A percentile compares a stretch with the other conserved stretches of the same genome.
Evolutionary conservation across 2,113 vertebrate genomes (phyloP).

Genomic region (Ceuthmochares aereus): DNA sequence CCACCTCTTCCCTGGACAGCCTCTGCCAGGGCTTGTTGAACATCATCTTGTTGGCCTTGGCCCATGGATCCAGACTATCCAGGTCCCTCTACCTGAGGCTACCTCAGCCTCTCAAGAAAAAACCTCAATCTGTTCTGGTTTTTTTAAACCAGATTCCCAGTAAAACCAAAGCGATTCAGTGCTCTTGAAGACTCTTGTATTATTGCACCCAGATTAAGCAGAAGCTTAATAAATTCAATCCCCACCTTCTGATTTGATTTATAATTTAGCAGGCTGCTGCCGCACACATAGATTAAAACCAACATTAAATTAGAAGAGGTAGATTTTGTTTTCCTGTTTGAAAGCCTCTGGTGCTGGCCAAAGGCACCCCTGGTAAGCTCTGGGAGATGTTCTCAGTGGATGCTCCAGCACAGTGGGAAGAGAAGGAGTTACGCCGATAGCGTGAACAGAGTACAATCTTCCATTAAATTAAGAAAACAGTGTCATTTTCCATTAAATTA

Average conservation of each 20-base stretch:
- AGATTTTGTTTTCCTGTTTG: neutral
- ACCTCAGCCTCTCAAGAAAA: rapidly evolving
- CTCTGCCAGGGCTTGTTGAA: too few species aligned
- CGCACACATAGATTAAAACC: neutral
- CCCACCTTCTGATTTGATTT: constrained; percentile 10
- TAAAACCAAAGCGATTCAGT: neutral
- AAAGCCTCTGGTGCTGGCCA: neutral
- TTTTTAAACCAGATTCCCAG: neutral
- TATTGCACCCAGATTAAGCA: neutral
- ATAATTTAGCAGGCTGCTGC: neutral
- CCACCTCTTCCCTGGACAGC: too few species aligned
- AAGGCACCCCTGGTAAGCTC: neutral
- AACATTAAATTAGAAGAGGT: neutral
- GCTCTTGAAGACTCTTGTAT: neutral
- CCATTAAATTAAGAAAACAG: neutral
- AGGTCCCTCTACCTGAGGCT: neutral
- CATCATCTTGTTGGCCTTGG: too few species aligned
- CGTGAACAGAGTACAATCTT: rapidly evolving
- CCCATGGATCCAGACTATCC: too few species aligned
- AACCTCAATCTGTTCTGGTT: neutral
- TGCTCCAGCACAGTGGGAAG: rapidly evolving
- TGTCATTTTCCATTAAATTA: neutral
- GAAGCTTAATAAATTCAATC: neutral
- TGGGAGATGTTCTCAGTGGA: rapidly evolving
- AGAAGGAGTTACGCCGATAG: neutral